phyloP scores from a whole-genome alignment of 1,140 invertebrate species.

The Drosophila willistoni region DNA sequence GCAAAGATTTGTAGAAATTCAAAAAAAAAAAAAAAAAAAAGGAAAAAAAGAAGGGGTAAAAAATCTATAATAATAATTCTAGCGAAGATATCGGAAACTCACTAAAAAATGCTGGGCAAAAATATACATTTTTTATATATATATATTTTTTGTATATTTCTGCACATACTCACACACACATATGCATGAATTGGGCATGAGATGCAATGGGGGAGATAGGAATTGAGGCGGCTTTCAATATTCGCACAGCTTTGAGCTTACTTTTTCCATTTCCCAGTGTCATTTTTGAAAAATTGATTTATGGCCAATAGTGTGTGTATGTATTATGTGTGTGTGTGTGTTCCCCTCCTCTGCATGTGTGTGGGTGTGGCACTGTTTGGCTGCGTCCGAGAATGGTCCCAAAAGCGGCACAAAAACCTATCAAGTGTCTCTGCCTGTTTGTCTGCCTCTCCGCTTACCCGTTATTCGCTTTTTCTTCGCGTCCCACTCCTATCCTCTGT shows the following conservation, averaged over 20 bases:
- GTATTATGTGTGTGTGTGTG: background rate
- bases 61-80: conserved; percentile 6
- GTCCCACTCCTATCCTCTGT: background rate
- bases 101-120: conserved; percentile 48
- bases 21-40: conserved; percentile 25
- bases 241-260: conserved; percentile 76
- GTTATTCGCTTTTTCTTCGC: background rate
- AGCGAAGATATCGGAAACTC: conserved; percentile 24
- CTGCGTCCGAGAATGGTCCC: conserved; percentile 4
- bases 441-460: background rate
- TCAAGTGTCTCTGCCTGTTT: conserved; percentile 68
- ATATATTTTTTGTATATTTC: conserved; percentile 5
- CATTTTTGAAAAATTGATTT: conserved; percentile 82
- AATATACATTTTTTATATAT: conserved; percentile 35
- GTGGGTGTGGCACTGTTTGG: background rate
- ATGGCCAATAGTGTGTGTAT: conserved; percentile 65
- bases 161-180: background rate
- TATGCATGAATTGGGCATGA: conserved; percentile 9
- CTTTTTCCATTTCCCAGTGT: conserved; percentile 81
- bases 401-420: conserved; percentile 66
- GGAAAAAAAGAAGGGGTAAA: background rate
- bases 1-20: conserved; percentile 63
- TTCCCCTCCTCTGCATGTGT: background rate
- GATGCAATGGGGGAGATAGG: background rate
- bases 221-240: conserved; percentile 62